Conservation (phyloP, 2,888 invertebrate species). For the Oscheius myriophilus region DNA sequence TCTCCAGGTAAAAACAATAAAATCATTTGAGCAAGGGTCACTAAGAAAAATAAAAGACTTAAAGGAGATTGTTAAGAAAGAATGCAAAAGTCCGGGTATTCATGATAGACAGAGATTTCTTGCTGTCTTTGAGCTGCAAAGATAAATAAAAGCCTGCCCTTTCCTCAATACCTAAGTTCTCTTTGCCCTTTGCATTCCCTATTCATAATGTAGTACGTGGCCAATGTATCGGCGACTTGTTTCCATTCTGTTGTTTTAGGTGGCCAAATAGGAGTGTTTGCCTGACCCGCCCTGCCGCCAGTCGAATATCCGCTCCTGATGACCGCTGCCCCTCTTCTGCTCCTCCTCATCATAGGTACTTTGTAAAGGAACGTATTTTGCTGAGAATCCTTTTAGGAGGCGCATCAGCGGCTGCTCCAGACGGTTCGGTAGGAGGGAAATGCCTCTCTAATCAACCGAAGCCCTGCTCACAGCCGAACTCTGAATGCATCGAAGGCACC, state of each 20-base stretch:
- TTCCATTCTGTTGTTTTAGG: slow-evolving; percentile 36
- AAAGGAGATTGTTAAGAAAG: no score
- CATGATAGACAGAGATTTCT: no score
- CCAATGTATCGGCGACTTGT: slow-evolving; percentile 9
- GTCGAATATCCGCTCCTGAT: slow-evolving; percentile 19
- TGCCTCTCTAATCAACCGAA: slow-evolving; percentile 42
- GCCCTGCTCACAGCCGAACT: slow-evolving; percentile 49
- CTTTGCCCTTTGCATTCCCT: not conserved
- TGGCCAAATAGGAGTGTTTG: slow-evolving; percentile 33
- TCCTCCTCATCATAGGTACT: slow-evolving; percentile 18
- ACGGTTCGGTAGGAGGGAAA: slow-evolving; percentile 40
- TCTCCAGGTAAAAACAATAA: no score
- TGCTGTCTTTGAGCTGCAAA: no score
- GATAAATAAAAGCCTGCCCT: no score
- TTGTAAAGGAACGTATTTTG: not conserved
- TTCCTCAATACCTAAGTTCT: not conserved
- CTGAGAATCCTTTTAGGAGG: slow-evolving; percentile 4
- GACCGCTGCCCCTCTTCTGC: slow-evolving; percentile 20
- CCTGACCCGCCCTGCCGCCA: slow-evolving; percentile 29
- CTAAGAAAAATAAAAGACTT: no score
- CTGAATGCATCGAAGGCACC: slow-evolving; percentile 58
- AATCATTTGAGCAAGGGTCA: no score
- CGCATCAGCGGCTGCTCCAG: not conserved
- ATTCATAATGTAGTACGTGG: not conserved
- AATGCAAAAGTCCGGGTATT: no score